Conservation (phyloP, 2,888 invertebrate genomes). For the Pardosa pseudoannulata region DNA sequence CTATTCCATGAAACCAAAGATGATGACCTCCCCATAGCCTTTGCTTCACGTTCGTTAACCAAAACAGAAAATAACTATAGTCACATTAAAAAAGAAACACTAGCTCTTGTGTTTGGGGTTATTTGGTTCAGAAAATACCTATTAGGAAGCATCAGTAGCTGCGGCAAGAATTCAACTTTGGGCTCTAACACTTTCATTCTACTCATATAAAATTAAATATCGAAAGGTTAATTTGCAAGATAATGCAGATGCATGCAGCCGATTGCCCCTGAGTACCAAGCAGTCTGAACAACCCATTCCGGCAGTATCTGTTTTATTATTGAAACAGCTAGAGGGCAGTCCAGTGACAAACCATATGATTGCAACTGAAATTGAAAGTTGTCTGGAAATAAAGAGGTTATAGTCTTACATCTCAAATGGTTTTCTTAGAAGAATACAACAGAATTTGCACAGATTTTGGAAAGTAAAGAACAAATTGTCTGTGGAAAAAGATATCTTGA, state of each 20-base stretch:
- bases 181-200: slow-evolving; percentile 75
- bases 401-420: too few species aligned
- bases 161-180: slow-evolving; percentile 74
- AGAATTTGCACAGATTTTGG: too few species aligned
- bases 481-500: too few species aligned
- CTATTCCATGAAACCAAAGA: slow-evolving; percentile 73
- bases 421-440: too few species aligned
- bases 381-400: too few species aligned
- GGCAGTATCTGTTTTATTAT: not conserved
- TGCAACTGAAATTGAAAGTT: not conserved
- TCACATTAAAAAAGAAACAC: slow-evolving; percentile 75
- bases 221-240: slow-evolving; percentile 74
- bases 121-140: slow-evolving; percentile 78
- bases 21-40: slow-evolving; percentile 77
- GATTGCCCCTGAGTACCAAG: slow-evolving; percentile 63
- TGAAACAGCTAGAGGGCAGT: not conserved
- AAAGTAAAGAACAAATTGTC: too few species aligned
- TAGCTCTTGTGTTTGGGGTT: slow-evolving; percentile 77
- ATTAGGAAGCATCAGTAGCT: slow-evolving; percentile 75
- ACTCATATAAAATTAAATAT: slow-evolving; percentile 76
- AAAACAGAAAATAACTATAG: too few species aligned
- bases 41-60: slow-evolving; percentile 73
- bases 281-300: not conserved
- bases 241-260: slow-evolving; percentile 75
- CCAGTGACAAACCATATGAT: not conserved